Percentiles rank a stretch among this genome's conserved stretches.
Evolutionary conservation across 1,140 invertebrate genomes (phyloP).

Genomic region (Onthophagus taurus): DNA sequence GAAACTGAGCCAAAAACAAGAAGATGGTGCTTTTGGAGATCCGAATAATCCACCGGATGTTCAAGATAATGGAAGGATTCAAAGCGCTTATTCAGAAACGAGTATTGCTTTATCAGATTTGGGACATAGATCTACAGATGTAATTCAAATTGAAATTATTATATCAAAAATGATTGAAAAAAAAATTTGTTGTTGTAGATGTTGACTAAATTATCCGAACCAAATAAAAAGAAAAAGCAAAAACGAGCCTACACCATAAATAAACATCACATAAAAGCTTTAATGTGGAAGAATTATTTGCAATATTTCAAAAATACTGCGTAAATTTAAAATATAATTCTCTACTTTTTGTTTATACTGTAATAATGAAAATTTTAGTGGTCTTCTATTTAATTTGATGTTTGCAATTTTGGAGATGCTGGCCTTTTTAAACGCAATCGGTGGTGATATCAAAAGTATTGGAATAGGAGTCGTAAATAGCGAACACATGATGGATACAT

Average conservation of each 20-base stretch:
- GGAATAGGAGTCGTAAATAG: conserved; percentile 66
- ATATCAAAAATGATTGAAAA: background rate
- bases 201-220: conserved; percentile 3
- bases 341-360: background rate
- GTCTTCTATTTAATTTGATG: conserved; percentile 67
- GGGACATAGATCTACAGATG: conserved; percentile 18
- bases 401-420: conserved; percentile 73
- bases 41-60: background rate
- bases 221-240: conserved; percentile 7
- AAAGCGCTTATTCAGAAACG: conserved; percentile 9
- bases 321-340: conserved; percentile 15
- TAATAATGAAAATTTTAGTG: too few species aligned
- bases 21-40: background rate
- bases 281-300: conserved; percentile 30
- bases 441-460: conserved; percentile 62
- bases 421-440: conserved; percentile 72
- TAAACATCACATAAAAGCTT: conserved; percentile 19
- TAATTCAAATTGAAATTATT: conserved; percentile 4
- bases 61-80: conserved; percentile 9
- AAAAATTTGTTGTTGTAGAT: conserved; percentile 2
- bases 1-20: conserved; percentile 54
- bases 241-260: conserved; percentile 14
- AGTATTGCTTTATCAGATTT: conserved; percentile 18
- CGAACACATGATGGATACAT: conserved; percentile 46
- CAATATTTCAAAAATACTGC: conserved; percentile 27